These are phyloP conservation scores for Matsumyia berberina DNA, from an alignment of 2,888 invertebrate genomes.

Conservation along the genomic window DNA sequence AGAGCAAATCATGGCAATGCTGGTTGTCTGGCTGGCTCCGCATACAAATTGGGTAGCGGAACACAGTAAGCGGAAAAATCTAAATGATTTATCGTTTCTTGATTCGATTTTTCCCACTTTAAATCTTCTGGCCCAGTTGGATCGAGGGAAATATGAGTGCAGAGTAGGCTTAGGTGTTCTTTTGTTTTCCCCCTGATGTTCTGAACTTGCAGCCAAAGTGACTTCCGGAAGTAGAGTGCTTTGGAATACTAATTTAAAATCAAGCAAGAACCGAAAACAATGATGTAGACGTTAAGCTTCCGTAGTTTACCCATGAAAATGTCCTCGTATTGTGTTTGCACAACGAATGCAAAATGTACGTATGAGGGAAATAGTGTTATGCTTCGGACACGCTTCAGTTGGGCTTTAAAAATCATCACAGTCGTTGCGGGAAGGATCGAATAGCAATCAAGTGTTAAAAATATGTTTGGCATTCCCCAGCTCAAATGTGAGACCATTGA, in stretches of 20 bases:
- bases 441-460: background rate
- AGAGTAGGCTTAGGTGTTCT: background rate
- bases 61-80: constrained; percentile 61
- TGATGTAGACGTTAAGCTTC: background rate
- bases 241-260: background rate
- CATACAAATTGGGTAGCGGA: constrained; percentile 60
- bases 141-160: constrained; percentile 14
- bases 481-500: background rate
- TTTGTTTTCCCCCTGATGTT: constrained; percentile 38
- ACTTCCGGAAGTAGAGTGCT: constrained; percentile 30
- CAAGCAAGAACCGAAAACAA: constrained; percentile 14
- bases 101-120: constrained; percentile 36
- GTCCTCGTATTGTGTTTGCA: constrained; percentile 29
- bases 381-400: constrained; percentile 30
- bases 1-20: constrained; percentile 35
- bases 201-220: constrained; percentile 22
- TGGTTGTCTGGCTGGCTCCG: constrained; percentile 22
- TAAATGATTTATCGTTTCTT: constrained; percentile 56
- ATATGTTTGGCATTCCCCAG: background rate
- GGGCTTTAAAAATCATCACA: background rate
- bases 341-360: constrained; percentile 25
- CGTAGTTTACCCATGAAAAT: constrained; percentile 27
- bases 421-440: background rate
- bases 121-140: constrained; percentile 42
- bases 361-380: constrained; percentile 6